Percentiles rank a stretch among this genome's conserved stretches.
These are phyloP conservation scores for Hydrozoanthus gracilis DNA, from an alignment of 92 coral and sea anemone species.

Conservation along the genomic window DNA sequence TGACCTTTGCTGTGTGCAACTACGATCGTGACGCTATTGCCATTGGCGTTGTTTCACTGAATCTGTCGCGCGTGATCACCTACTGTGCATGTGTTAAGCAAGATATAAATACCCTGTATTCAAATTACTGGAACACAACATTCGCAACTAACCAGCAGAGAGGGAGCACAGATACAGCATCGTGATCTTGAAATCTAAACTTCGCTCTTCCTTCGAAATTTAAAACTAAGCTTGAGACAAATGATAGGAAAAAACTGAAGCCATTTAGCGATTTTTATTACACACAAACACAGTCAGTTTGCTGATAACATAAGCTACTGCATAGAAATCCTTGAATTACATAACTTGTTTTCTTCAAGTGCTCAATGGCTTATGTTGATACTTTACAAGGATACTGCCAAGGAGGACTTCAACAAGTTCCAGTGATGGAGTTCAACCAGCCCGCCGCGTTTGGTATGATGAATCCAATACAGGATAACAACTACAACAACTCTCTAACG, in stretches of 20 bases:
- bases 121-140: conserved; percentile 14
- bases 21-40: conserved; percentile 28
- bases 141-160: background rate
- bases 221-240: background rate
- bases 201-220: background rate
- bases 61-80: conserved; percentile 29
- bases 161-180: background rate
- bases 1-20: conserved; percentile 19
- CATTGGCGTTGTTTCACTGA: background rate
- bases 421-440: conserved; percentile 22
- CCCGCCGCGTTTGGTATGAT: background rate
- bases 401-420: conserved; percentile 24
- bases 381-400: conserved; percentile 25
- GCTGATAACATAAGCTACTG: conserved; percentile 4
- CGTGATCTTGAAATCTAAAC: too few relatives aligned
- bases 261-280: background rate
- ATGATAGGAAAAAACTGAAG: background rate
- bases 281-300: background rate
- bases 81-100: conserved; percentile 10
- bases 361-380: conserved; percentile 38
- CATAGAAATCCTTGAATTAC: background rate
- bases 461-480: conserved; percentile 45
- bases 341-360: conserved; percentile 13
- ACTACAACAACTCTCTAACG: conserved; percentile 54
- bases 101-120: conserved; percentile 14